Conservation (phyloP, 2,888 invertebrate species). For the Polydesmus complanatus region DNA sequence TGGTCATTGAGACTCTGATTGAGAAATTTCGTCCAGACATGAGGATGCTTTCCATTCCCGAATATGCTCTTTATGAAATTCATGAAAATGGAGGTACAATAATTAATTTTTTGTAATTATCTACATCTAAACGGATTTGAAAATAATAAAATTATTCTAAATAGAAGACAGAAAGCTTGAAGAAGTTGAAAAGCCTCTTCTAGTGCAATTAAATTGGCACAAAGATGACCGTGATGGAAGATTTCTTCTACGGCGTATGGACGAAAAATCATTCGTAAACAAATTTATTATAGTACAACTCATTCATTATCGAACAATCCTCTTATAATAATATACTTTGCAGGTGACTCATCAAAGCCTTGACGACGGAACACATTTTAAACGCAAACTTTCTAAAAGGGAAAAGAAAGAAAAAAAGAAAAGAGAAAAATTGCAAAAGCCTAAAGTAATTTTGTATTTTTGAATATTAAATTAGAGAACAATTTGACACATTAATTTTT, state of each 20-base stretch:
- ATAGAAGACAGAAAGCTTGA: slow-evolving; percentile 76
- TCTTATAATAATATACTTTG: slow-evolving; percentile 1
- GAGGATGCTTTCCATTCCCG: slow-evolving; percentile 68
- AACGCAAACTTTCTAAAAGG: slow-evolving; percentile 86
- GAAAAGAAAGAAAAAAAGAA: slow-evolving; percentile 97
- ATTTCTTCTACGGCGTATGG: slow-evolving; percentile 80
- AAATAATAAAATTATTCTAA: not conserved
- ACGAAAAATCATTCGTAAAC: slow-evolving; percentile 51
- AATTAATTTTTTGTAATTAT: slow-evolving; percentile 2
- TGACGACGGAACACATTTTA: slow-evolving; percentile 69
- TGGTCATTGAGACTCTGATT: slow-evolving; percentile 91
- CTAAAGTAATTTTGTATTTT: slow-evolving; percentile 22
- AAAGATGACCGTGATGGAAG: slow-evolving; percentile 96
- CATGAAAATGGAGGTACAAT: slow-evolving; percentile 51
- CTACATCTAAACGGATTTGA: not conserved
- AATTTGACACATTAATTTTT: not conserved
- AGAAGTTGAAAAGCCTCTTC: slow-evolving; percentile 82
- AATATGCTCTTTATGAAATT: slow-evolving; percentile 54
- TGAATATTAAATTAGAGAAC: no score
- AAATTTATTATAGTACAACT: not conserved
- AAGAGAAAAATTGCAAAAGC: slow-evolving; percentile 67
- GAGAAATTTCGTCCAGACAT: slow-evolving; percentile 99
- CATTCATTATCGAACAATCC: not conserved
- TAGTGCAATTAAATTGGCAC: slow-evolving; percentile 98
- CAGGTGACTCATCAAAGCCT: slow-evolving; percentile 29